A percentile compares a stretch with the other conserved stretches of the same genome.
Conservation (phyloP, 2,797 vertebrate genomes). For the Coilia nasus region DNA sequence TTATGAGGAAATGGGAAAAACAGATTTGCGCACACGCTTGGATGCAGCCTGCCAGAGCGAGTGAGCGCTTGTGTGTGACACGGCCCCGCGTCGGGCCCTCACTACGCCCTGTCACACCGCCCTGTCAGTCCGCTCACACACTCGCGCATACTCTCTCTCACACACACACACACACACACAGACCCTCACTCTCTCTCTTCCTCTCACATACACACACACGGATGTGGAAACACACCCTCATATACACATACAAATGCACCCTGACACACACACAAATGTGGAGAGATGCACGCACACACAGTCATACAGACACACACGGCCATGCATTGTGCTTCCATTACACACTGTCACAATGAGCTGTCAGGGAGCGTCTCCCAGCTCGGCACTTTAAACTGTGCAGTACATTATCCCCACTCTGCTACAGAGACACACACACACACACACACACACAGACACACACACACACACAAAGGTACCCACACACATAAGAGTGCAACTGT, state of each 20-base stretch:
- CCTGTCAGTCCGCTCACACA: not conserved
- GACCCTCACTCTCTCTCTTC: not conserved
- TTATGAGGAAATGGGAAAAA: constrained; percentile 19
- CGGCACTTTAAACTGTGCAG: constrained; percentile 9
- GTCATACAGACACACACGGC: constrained; percentile 1
- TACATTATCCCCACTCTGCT: constrained; percentile 22
- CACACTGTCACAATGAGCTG: constrained; percentile 22
- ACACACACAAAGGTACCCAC: not conserved
- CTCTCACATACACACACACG: not conserved
- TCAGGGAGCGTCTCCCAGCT: constrained; percentile 10
- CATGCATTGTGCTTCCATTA: constrained; percentile 23
- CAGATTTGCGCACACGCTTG: constrained; percentile 28
- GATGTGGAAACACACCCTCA: not conserved
- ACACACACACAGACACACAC: not conserved
- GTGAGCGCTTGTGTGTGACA: constrained; percentile 8
- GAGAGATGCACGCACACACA: constrained; percentile 1
- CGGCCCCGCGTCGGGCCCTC: constrained; percentile 1
- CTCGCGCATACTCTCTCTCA: not conserved
- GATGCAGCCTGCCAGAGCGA: constrained; percentile 25
- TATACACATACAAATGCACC: not conserved
- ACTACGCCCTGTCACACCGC: constrained; percentile 19
- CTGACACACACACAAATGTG: not conserved
- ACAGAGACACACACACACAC: constrained; percentile 10
- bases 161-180: constrained; percentile 14
- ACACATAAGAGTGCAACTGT: not conserved